These are phyloP conservation scores for Augiades crinisus DNA, from an alignment of 2,888 invertebrate genomes.

Conservation along the genomic window DNA sequence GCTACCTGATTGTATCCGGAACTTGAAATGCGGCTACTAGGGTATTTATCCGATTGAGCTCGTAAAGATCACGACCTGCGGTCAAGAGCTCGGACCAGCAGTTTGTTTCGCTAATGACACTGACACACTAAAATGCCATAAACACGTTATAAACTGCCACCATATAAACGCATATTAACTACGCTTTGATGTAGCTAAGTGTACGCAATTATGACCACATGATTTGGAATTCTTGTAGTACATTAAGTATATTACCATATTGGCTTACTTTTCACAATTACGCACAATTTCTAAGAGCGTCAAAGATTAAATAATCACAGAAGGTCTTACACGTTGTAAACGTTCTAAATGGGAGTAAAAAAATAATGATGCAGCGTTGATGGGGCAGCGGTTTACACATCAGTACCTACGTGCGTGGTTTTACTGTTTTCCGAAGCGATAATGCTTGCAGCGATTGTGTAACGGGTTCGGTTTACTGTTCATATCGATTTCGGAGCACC, in stretches of 20 bases:
- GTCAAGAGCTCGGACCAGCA: conserved; percentile 13
- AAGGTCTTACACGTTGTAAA: not conserved
- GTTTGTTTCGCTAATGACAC: conserved; percentile 13
- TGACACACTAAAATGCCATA: conserved; percentile 12
- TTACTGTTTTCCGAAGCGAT: conserved; percentile 50
- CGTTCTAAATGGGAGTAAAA: not conserved
- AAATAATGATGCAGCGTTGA: conserved; percentile 18
- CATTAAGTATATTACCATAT: conserved; percentile 4
- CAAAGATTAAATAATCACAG: too few relatives aligned
- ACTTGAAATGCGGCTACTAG: conserved; percentile 9
- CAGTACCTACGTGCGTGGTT: conserved; percentile 41
- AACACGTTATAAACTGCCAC: conserved; percentile 8
- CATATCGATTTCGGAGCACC: conserved; percentile 53
- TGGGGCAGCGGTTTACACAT: conserved; percentile 24
- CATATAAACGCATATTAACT: conserved; percentile 8
- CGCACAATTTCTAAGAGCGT: too few relatives aligned
- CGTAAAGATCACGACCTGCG: conserved; percentile 16
- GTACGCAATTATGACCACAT: conserved; percentile 16
- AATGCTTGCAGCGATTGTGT: conserved; percentile 52
- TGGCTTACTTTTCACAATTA: not conserved
- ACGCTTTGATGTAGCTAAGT: conserved; percentile 2
- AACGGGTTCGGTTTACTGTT: conserved; percentile 65
- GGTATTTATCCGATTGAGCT: conserved; percentile 11
- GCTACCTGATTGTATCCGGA: not conserved
- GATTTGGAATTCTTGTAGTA: conserved; percentile 32